These are phyloP conservation scores for Brachionus plicatilis DNA, from an alignment of 1,140 invertebrate species.

Conservation along the genomic window DNA sequence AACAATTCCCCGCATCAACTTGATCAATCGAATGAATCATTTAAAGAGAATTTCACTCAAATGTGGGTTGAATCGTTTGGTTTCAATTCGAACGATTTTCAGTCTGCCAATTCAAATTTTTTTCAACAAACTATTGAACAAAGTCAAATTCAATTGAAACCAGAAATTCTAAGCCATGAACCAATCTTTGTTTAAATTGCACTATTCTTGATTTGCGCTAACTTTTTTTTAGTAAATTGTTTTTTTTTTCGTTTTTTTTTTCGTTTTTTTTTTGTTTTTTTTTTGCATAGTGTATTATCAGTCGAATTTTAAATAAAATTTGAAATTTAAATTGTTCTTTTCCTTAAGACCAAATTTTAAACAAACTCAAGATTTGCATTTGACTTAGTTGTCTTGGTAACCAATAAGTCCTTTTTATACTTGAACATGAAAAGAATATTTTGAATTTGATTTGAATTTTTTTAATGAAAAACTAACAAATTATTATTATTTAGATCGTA, in stretches of 20 bases:
- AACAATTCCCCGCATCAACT: neutral
- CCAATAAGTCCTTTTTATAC: neutral
- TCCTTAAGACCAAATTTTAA: neutral
- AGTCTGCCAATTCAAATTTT: neutral
- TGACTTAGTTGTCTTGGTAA: neutral
- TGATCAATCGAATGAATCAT: neutral
- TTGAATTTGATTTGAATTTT: neutral
- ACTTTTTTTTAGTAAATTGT: neutral
- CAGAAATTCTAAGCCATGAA: conserved; percentile 3
- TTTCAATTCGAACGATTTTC: neutral
- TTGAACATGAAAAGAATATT: neutral
- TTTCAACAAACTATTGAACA: neutral
- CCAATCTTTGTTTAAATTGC: conserved; percentile 2
- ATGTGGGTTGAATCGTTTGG: conserved; percentile 16
- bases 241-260: neutral
- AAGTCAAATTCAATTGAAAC: neutral
- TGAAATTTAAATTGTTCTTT: neutral
- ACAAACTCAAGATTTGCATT: neutral
- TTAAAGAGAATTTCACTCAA: neutral
- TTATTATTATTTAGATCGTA: neutral
- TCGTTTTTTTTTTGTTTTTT: conserved; percentile 32
- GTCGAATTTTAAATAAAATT: neutral
- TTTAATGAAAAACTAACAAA: neutral
- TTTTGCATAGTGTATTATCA: neutral
- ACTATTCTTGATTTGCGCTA: neutral